Evolutionary conservation across 1,140 invertebrate genomes (phyloP).

Genomic region (Zaprionus vittiger): DNA sequence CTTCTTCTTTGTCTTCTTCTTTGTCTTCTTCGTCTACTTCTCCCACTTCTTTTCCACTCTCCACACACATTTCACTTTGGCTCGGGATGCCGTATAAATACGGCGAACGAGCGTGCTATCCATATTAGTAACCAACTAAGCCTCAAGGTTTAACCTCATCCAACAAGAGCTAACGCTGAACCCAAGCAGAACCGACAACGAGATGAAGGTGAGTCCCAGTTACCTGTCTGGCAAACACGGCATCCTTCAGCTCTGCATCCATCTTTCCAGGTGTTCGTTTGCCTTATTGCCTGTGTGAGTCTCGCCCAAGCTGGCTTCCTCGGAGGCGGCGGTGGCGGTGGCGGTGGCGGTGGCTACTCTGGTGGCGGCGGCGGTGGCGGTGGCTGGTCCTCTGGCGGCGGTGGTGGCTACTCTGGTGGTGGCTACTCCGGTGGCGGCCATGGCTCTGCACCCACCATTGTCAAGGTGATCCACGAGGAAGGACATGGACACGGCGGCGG

Average conservation of each 20-base stretch:
- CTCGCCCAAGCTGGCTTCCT: slow-evolving; percentile 59
- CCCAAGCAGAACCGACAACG: slow-evolving; percentile 63
- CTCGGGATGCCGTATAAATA: slow-evolving; percentile 45
- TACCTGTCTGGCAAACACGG: too few species aligned
- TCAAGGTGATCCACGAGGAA: slow-evolving; percentile 62
- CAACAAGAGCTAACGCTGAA: slow-evolving; percentile 47
- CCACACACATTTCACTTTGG: slow-evolving; percentile 39
- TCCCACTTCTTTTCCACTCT: neutral
- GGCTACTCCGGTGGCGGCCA: slow-evolving; percentile 36
- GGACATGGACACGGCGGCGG: slow-evolving; percentile 42
- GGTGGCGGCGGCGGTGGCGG: slow-evolving; percentile 26
- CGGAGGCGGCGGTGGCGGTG: slow-evolving; percentile 32
- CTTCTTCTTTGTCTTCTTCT: neutral
- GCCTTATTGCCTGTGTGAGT: slow-evolving; percentile 56
- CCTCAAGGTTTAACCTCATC: slow-evolving; percentile 48
- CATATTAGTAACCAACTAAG: slow-evolving; percentile 46
- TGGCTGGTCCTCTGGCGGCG: slow-evolving; percentile 23
- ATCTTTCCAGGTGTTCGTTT: slow-evolving; percentile 51
- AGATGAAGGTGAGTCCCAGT: slow-evolving; percentile 54
- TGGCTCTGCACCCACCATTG: slow-evolving; percentile 50
- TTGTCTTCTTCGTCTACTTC: neutral
- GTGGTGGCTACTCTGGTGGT: slow-evolving; percentile 31
- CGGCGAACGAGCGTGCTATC: slow-evolving; percentile 21
- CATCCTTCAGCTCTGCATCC: neutral
- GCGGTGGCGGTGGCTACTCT: slow-evolving; percentile 35